Evolutionary conservation across 2,797 vertebrate species (phyloP).

Genomic region (Presbytis comata): DNA sequence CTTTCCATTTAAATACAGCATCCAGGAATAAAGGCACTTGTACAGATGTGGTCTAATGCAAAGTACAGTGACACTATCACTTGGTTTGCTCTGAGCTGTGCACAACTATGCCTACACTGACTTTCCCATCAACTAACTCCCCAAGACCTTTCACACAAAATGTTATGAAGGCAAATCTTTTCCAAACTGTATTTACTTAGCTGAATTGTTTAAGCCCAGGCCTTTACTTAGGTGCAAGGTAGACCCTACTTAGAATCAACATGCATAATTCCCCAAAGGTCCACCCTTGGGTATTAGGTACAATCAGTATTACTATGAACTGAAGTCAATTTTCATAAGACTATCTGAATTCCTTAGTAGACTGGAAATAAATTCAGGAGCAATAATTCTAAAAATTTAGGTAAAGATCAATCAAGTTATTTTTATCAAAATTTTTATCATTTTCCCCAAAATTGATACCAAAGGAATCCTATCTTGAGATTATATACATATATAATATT

Average conservation of each 20-base stretch:
- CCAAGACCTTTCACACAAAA: not conserved
- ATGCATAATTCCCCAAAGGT: not conserved
- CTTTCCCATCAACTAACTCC: not conserved
- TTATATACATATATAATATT: not conserved
- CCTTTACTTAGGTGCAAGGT: not conserved
- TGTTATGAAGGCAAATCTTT: not conserved
- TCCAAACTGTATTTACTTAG: not conserved
- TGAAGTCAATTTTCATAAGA: not conserved
- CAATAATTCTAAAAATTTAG: not conserved
- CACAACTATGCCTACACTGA: not conserved
- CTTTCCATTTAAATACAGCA: not conserved
- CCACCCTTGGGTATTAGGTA: not conserved
- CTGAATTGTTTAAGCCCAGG: not conserved
- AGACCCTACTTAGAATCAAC: not conserved
- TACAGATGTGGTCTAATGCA: not conserved
- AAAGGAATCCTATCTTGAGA: not conserved
- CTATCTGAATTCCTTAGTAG: not conserved
- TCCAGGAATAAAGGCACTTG: not conserved
- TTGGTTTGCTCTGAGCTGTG: not conserved
- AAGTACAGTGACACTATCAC: not conserved
- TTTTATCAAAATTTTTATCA: conserved; percentile 11
- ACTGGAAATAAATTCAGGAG: not conserved
- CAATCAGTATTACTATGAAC: not conserved
- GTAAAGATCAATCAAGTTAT: not conserved
- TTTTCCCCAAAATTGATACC: not conserved